Evolutionary conservation across 2,888 invertebrate species (phyloP).

Genomic region (Idaea biselata): DNA sequence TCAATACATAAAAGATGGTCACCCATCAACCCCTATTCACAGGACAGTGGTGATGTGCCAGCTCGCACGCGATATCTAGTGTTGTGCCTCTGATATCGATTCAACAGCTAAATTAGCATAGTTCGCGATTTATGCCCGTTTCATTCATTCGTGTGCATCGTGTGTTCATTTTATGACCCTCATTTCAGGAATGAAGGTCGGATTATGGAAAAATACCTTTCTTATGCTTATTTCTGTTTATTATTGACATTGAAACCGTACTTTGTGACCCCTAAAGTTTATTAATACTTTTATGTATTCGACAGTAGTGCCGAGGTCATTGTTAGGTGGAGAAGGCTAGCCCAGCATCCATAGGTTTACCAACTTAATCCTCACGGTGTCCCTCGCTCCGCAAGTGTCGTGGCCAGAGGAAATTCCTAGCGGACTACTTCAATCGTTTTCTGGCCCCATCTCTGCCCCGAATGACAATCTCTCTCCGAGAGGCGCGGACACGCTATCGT

Average conservation of each 20-base stretch:
- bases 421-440: too few species aligned
- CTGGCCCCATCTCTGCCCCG: too few species aligned
- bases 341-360: too few species aligned
- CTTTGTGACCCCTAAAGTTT: neutral
- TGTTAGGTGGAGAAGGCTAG: too few species aligned
- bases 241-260: neutral
- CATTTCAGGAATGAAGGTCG: conserved; percentile 23
- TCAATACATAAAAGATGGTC: conserved; percentile 33
- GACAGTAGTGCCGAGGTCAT: too few species aligned
- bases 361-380: too few species aligned
- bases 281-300: too few species aligned
- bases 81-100: conserved; percentile 67
- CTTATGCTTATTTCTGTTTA: neutral
- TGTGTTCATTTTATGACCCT: conserved; percentile 19
- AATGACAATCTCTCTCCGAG: too few species aligned
- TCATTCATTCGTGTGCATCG: conserved; percentile 30
- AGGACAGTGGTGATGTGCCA: conserved; percentile 60
- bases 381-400: too few species aligned
- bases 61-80: conserved; percentile 70
- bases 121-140: conserved; percentile 30
- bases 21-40: conserved; percentile 44
- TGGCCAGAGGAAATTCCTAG: too few species aligned
- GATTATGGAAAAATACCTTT: neutral
- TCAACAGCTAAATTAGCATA: conserved; percentile 39
- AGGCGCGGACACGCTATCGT: too few species aligned